A percentile compares a stretch with the other conserved stretches of the same genome.
These are phyloP conservation scores for Zosterops hypoxanthus DNA, from an alignment of 2,113 vertebrate genomes.

Conservation along the genomic window DNA sequence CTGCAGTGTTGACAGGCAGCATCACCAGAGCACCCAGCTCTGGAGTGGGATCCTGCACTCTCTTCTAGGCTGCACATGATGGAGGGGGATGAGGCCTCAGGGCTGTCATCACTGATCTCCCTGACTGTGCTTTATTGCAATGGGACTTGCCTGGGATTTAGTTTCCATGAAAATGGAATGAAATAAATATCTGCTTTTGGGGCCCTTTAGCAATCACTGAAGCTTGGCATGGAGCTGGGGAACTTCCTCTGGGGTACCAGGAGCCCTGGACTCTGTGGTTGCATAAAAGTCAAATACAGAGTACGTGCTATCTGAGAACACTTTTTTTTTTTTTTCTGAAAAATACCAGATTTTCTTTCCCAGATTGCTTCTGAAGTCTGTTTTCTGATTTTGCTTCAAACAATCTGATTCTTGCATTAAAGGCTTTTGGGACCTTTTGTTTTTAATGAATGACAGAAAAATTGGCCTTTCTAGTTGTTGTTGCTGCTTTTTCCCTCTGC, in stretches of 20 bases:
- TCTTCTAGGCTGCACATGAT: accelerated
- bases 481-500: neutral
- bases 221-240: neutral
- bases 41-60: neutral
- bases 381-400: neutral
- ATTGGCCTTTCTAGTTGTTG: neutral
- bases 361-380: neutral
- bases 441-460: neutral
- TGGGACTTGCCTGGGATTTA: neutral
- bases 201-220: neutral
- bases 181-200: neutral
- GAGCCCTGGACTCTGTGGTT: neutral
- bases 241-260: neutral
- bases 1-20: neutral
- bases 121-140: neutral
- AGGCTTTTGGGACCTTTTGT: neutral
- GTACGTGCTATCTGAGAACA: too few relatives aligned
- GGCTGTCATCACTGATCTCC: neutral
- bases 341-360: neutral
- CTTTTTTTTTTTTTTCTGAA: neutral
- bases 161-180: neutral
- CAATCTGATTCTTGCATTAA: neutral
- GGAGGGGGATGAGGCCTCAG: neutral
- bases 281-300: neutral
- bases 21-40: neutral